These are phyloP conservation scores for Trachelipus rathkii DNA, from an alignment of 1,140 invertebrate genomes.

Conservation along the genomic window DNA sequence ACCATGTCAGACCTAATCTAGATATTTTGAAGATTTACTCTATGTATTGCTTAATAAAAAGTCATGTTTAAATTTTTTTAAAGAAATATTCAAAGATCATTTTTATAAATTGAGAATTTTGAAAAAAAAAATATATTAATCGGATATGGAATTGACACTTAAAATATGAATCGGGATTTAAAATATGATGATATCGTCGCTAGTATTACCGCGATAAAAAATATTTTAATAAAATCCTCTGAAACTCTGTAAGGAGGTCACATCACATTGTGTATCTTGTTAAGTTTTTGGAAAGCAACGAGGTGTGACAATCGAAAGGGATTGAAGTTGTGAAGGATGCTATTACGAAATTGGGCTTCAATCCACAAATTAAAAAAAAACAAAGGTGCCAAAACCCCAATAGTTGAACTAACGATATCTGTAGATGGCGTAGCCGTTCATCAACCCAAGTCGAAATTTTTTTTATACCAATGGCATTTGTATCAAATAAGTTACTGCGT, in stretches of 20 bases:
- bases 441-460: conserved; percentile 66
- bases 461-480: conserved; percentile 89
- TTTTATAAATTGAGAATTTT: no score
- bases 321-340: conserved; percentile 95
- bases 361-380: conserved; percentile 87
- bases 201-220: no score
- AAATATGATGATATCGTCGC: no score
- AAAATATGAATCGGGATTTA: no score
- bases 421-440: conserved; percentile 93
- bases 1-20: no score
- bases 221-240: conserved; percentile 54
- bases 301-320: conserved; percentile 91
- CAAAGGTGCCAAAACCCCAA: conserved; percentile 82
- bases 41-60: no score
- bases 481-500: conserved; percentile 97
- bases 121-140: no score
- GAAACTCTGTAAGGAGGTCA: conserved; percentile 89
- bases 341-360: conserved; percentile 89
- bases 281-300: conserved; percentile 91
- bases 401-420: conserved; percentile 78
- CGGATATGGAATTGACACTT: no score
- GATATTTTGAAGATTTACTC: no score
- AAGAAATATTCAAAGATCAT: no score
- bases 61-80: no score
- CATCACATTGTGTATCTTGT: conserved; percentile 93